Evolutionary conservation across 2,113 vertebrate species (phyloP).

Genomic region (Cariama cristata): DNA sequence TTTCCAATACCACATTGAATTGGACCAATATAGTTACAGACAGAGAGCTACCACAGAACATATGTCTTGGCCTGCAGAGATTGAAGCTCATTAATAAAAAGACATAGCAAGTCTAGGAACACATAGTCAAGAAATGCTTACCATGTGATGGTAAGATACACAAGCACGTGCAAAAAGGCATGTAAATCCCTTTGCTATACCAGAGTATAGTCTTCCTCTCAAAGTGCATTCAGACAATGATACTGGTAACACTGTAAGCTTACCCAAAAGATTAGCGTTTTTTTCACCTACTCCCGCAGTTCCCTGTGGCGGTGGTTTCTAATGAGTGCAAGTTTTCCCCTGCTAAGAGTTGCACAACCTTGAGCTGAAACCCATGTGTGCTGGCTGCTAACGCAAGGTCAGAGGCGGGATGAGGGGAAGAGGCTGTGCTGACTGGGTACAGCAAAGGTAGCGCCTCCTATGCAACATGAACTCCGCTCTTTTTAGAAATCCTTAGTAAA

Average conservation of each 20-base stretch:
- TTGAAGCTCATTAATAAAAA: neutral
- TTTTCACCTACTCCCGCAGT: neutral
- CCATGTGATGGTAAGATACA: neutral
- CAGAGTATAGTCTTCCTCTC: neutral
- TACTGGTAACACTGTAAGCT: neutral
- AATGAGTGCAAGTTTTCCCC: neutral
- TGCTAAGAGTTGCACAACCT: neutral
- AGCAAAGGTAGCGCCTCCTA: neutral
- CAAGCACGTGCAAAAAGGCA: neutral
- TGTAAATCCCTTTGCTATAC: neutral
- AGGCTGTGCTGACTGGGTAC: neutral
- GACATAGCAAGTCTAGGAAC: neutral
- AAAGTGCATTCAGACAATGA: neutral
- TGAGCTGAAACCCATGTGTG: neutral
- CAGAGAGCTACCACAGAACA: neutral
- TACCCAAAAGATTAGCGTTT: neutral
- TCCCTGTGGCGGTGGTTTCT: neutral
- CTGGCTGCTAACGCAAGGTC: neutral
- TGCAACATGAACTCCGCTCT: neutral
- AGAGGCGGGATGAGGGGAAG: neutral
- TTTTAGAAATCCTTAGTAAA: neutral
- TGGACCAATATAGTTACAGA: neutral
- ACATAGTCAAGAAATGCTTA: neutral
- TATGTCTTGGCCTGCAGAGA: neutral
- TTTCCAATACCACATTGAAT: neutral